Base-by-base conservation (phyloP, 2,113 vertebrate species). In the Sebastes schlegelii region DNA sequence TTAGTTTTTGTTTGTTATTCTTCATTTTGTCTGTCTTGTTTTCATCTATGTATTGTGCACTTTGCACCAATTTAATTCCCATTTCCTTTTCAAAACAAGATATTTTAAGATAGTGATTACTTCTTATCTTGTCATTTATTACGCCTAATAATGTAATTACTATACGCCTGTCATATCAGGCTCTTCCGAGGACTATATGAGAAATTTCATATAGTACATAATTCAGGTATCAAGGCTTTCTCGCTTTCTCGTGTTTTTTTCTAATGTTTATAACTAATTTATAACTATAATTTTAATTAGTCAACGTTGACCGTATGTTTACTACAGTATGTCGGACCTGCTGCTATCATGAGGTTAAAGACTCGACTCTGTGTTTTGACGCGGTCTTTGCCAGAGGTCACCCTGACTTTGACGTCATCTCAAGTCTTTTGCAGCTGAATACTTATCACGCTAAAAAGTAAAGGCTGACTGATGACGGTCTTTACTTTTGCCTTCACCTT, bases 81-180 rank as follows among this genome's bases (percentile, higher is more conserved):
- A 34, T 34, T 34, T 34, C 34, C 34, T 34, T 34, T 34, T 34
- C 34, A 34, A 34, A 34, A 34, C 34, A 34, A 34, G 34, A 34
- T 34, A 34, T 34, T 34, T 34, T 34, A 34, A 34, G 34, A 34
- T 34, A 34, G 34, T 34, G 34, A 34, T 34, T 4, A 4, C 34
- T 34, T 34, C 34, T 34, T 34, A 34, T 34, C 34, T 34, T 34
- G 34, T 34, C 34, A 72, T 6, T 5, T 62, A 52, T 16, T 61
- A 40, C 7, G 19, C 65, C 71, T 79, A 72, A 82, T 67, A 63
- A 79, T 79, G 5, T 73, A 85, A 85, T 88, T 79, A 73, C 48
- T 8, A 23, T 8, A 74, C 1, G 42, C 42, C 60, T 78, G 80
- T 81, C 77, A 63, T 67, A 12, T 84, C 64, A 71, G 58, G 14